A percentile compares a stretch with the other conserved stretches of the same genome.
Conservation (phyloP, 1,140 invertebrate genomes). For the Musca domestica region DNA sequence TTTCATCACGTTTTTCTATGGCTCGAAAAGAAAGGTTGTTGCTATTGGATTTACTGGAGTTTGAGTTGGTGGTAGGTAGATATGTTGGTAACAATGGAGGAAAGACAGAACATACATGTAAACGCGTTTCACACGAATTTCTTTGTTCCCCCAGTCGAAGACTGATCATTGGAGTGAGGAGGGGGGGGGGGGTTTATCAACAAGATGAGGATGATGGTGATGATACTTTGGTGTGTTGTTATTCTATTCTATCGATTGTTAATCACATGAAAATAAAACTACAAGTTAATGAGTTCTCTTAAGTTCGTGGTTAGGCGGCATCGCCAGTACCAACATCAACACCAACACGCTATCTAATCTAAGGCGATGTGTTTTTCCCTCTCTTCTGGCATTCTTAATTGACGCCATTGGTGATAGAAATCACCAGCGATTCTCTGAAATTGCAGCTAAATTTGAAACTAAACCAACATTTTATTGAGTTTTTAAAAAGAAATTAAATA, state of each 20-base stretch:
- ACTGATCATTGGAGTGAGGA: background rate
- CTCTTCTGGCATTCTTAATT: background rate
- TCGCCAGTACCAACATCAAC: no score
- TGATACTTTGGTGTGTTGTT: slow-evolving; percentile 16
- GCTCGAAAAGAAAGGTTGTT: slow-evolving; percentile 13
- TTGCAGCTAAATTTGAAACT: slow-evolving; percentile 16
- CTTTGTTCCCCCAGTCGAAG: background rate
- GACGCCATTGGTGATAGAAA: slow-evolving; percentile 13
- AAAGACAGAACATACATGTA: background rate
- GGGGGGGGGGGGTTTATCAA: no score
- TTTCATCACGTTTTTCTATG: slow-evolving; percentile 18
- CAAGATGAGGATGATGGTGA: background rate
- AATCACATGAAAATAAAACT: slow-evolving; percentile 19
- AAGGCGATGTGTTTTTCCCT: background rate
- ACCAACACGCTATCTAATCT: slow-evolving; percentile 2
- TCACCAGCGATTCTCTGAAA: background rate
- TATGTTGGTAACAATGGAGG: no score
- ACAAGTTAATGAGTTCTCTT: slow-evolving; percentile 22
- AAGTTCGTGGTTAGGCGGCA: slow-evolving; percentile 8
- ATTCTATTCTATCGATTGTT: slow-evolving; percentile 10
- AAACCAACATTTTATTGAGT: slow-evolving; percentile 7
- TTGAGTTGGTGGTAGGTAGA: background rate
- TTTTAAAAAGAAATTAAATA: slow-evolving; percentile 16
- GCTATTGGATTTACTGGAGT: background rate
- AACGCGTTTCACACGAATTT: slow-evolving; percentile 13